Percentiles rank a stretch among this genome's conserved stretches.
phyloP scores from a whole-genome alignment of 2,888 invertebrate species.

The Pterobdella sp. region DNA sequence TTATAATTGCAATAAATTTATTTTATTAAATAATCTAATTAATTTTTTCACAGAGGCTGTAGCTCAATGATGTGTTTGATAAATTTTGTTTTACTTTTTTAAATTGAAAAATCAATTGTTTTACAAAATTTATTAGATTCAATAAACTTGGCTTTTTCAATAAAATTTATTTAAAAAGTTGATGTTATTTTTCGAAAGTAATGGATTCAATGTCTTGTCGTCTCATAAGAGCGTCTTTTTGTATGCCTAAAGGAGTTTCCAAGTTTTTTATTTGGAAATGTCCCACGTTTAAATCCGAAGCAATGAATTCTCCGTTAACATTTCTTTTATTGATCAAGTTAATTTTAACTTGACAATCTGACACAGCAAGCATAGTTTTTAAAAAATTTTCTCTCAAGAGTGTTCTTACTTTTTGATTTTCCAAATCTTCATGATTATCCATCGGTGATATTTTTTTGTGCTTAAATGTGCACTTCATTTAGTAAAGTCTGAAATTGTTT shows the following conservation, averaged over 20 bases:
- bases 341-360: slow-evolving; percentile 40
- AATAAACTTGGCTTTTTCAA: neutral
- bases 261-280: slow-evolving; percentile 41
- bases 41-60: too few species aligned
- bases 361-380: slow-evolving; percentile 41
- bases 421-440: neutral
- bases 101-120: too few species aligned
- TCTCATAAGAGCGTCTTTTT: slow-evolving; percentile 44
- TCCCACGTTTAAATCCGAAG: slow-evolving; percentile 42
- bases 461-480: too few species aligned
- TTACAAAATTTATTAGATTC: neutral
- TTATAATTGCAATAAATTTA: too few species aligned
- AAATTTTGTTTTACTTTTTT: too few species aligned
- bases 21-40: too few species aligned
- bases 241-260: slow-evolving; percentile 45
- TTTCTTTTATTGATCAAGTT: slow-evolving; percentile 42
- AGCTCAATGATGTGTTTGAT: too few species aligned
- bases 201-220: slow-evolving; percentile 40
- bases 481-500: neutral
- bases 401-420: slow-evolving; percentile 38
- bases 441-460: too few species aligned
- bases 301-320: slow-evolving; percentile 41
- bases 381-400: slow-evolving; percentile 46
- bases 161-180: neutral
- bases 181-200: neutral